Base-by-base conservation (phyloP, 1,140 invertebrate genomes). In the Bursaphelenchus mucronatus region DNA sequence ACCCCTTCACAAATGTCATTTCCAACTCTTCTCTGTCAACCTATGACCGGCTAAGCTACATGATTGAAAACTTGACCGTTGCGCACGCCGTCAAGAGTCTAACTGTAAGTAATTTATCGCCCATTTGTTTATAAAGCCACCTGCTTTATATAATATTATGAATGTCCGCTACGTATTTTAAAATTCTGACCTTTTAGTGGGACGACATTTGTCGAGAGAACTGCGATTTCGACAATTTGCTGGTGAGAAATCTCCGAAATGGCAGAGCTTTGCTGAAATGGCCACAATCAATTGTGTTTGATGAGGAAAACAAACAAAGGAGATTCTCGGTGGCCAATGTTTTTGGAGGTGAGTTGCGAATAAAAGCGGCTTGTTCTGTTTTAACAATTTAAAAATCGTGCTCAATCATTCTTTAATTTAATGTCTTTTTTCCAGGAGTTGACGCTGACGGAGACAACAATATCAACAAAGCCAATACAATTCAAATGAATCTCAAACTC, bases 201-300 rank as follows among this genome's bases (percentile, higher is more conserved):
- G 58, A 30, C 13, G 62, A 64, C 41, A 46, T 64, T 64, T 64
- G 62, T 40, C 63, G 62, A 13, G 63, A 63, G 39, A 62, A 64
- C 41, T 64, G 62, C 9, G 11, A 15, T 13, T 19, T 5, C 9
- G 44, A 63, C 15, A 64, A 67, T 50, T 19, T 62, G 9, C 15
- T 64, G 13, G 10, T 46, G 15, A 40, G 15, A 19, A 64, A 43
- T n/a, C 43, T 64, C 13, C 63, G n/a, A 13, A 40, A 66, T 11
- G 43, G 47, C n/a, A 41, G 47, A 43, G 39, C 47, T 0, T 3
- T 65, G 9, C 39, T 64, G 9, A 64, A 66, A 10, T 64, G 66
- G 44, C 62, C 62, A 30, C 62, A 64, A 6, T 61, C 63, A 30
- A 19, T 64, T 5, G 39, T 66, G 5, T 19, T 58, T 17, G 53